phyloP scores from a whole-genome alignment of 2,113 vertebrate species.

The Paralichthys olivaceus region DNA sequence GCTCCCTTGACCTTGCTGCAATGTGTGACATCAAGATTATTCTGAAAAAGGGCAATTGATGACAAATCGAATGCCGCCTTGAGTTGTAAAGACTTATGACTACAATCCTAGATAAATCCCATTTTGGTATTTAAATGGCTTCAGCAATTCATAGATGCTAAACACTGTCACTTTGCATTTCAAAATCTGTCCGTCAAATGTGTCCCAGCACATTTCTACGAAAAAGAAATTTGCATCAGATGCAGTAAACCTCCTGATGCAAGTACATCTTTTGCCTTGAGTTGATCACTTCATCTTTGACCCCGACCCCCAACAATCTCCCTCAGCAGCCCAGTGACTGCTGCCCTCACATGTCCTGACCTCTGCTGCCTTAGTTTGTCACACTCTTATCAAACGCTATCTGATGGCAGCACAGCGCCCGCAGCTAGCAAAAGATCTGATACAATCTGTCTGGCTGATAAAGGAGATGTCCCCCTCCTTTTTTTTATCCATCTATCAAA shows the following conservation, averaged over 20 bases:
- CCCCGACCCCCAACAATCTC: constrained; percentile 2
- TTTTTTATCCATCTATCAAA: constrained; percentile 14
- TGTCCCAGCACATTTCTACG: constrained; percentile 16
- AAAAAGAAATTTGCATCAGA: neutral
- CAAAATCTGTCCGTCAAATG: constrained; percentile 20
- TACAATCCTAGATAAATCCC: constrained; percentile 31
- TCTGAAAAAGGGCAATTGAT: constrained; percentile 27
- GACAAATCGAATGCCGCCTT: constrained; percentile 42
- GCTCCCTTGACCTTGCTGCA: constrained; percentile 58
- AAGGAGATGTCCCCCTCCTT: constrained; percentile 12
- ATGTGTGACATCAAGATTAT: constrained; percentile 52
- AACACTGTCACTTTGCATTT: constrained; percentile 10
- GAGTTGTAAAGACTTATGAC: constrained; percentile 22
- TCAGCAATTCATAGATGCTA: neutral
- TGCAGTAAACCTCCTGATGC: constrained; percentile 9
- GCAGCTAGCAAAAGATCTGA: constrained; percentile 47
- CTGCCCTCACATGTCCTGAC: constrained; percentile 56
- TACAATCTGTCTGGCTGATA: constrained; percentile 52
- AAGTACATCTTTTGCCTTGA: constrained; percentile 9
- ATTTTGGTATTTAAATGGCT: constrained; percentile 30
- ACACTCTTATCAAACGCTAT: constrained; percentile 59
- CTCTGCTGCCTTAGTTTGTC: constrained; percentile 65
- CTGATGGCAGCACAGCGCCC: constrained; percentile 50
- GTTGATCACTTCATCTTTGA: constrained; percentile 36
- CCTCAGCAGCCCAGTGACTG: constrained; percentile 30